phyloP scores from a whole-genome alignment of 2,888 invertebrate genomes.

The Pasiphila rectangulata region DNA sequence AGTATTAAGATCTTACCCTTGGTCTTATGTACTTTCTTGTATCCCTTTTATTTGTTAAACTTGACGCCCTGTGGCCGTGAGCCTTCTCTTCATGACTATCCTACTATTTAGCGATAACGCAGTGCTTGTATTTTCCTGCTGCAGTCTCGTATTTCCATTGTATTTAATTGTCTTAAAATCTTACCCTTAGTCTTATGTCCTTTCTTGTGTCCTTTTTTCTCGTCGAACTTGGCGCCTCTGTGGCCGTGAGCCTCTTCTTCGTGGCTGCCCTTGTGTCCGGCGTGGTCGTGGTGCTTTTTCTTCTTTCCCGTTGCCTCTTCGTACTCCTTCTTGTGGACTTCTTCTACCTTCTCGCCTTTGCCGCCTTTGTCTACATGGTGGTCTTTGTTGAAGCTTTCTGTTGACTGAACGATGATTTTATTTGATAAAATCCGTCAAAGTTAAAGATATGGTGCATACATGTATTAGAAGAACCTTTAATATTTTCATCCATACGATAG shows the following conservation, averaged over 20 bases:
- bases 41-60: no score
- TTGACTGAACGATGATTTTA: constrained; percentile 49
- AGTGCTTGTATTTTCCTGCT: no score
- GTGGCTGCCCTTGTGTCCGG: constrained; percentile 83
- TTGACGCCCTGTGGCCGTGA: no score
- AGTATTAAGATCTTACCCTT: no score
- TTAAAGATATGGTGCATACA: no score
- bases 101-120: no score
- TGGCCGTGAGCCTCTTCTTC: constrained; percentile 85
- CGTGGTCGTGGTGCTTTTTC: constrained; percentile 83
- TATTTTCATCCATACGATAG: no score
- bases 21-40: no score
- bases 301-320: constrained; percentile 83
- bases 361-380: constrained; percentile 82
- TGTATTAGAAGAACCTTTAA: no score
- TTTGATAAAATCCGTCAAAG: background rate
- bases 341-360: constrained; percentile 81
- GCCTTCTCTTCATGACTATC: no score
- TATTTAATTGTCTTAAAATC: constrained; percentile 6
- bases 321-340: constrained; percentile 81
- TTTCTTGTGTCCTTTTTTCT: constrained; percentile 88
- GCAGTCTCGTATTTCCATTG: background rate
- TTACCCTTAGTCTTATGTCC: constrained; percentile 87
- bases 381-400: constrained; percentile 80
- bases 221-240: constrained; percentile 85